Percentiles rank a stretch among this genome's conserved stretches.
Evolutionary conservation across 2,888 invertebrate genomes (phyloP).

Genomic region (Calliphora vomitoria): DNA sequence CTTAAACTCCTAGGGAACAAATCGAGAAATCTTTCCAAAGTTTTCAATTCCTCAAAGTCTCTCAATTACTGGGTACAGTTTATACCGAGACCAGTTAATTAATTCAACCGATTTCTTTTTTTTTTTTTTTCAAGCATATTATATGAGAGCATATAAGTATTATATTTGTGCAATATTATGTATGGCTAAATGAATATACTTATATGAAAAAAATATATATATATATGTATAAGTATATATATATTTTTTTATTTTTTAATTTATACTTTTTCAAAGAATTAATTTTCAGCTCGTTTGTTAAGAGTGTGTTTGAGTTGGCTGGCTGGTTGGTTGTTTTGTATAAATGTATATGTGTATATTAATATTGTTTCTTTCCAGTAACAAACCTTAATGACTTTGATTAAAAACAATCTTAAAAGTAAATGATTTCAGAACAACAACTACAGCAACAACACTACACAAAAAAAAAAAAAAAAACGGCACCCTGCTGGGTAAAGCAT

Average conservation of each 20-base stretch:
- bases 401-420: constrained; percentile 74
- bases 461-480: constrained; percentile 62
- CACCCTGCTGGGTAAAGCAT: constrained; percentile 74
- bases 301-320: constrained; percentile 53
- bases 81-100: background rate
- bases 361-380: constrained; percentile 71
- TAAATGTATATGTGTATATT: constrained; percentile 37
- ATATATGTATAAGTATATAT: background rate
- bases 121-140: background rate
- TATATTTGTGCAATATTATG: constrained; percentile 47
- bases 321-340: constrained; percentile 8
- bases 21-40: background rate
- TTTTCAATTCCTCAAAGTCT: background rate
- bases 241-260: constrained; percentile 61
- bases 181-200: background rate
- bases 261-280: constrained; percentile 74
- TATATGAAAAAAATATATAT: constrained; percentile 19
- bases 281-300: constrained; percentile 72
- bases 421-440: constrained; percentile 72
- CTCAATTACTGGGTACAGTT: background rate
- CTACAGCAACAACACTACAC: constrained; percentile 31
- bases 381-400: constrained; percentile 74
- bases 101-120: constrained; percentile 8
- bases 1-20: too few species aligned
- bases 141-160: too few species aligned